Percentiles rank a stretch among this genome's conserved stretches.
These are phyloP conservation scores for Apistogramma diplotaenia DNA, from an alignment of 2,113 vertebrate genomes.

Conservation along the genomic window DNA sequence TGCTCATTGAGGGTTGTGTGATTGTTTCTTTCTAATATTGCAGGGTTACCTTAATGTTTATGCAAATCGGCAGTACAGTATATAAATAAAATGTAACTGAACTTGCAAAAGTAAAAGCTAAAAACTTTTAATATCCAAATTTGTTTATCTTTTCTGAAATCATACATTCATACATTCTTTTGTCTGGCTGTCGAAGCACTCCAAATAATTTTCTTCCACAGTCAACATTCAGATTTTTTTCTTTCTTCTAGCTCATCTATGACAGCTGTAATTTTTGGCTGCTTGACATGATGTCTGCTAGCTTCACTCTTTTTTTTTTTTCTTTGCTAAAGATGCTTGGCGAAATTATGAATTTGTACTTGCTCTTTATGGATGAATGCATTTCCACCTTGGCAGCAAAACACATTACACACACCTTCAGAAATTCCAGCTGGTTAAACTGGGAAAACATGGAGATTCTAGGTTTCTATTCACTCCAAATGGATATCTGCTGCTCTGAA, in stretches of 20 bases:
- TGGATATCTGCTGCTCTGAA: too few species aligned
- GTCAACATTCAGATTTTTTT: background rate
- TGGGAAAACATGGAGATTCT: too few species aligned
- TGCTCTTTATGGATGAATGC: background rate
- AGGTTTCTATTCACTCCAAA: too few species aligned
- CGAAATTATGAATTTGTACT: background rate
- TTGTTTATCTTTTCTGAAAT: background rate
- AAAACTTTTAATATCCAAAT: background rate
- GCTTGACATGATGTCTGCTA: background rate
- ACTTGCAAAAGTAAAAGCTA: background rate
- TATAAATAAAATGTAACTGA: background rate
- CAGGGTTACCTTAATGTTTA: too few species aligned
- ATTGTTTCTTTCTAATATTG: background rate
- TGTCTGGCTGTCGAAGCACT: background rate
- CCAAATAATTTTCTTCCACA: background rate
- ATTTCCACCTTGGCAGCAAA: background rate
- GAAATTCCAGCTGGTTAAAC: background rate
- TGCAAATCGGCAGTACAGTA: too few species aligned
- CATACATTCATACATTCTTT: background rate
- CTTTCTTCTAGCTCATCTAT: background rate
- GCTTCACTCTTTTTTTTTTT: background rate
- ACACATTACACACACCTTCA: background rate
- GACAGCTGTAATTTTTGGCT: slow-evolving; percentile 7
- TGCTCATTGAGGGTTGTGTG: background rate
- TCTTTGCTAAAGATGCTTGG: background rate